Evolutionary conservation across 1,140 invertebrate species (phyloP).

Genomic region (Sycophaga agraensis): DNA sequence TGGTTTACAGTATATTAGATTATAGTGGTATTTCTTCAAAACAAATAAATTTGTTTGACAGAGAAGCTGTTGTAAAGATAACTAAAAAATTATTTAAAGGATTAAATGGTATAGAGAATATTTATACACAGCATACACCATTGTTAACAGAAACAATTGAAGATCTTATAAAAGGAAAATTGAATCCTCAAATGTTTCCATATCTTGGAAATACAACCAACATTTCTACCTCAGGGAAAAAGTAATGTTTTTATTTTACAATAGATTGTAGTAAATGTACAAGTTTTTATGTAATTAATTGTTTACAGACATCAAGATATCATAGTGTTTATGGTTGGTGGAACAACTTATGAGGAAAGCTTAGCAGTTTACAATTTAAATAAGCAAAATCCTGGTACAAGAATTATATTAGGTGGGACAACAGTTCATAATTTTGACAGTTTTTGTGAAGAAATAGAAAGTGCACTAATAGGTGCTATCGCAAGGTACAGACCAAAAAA

Average conservation of each 20-base stretch:
- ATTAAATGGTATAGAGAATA: constrained; percentile 93
- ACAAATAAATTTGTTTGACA: constrained; percentile 81
- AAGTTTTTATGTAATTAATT: constrained; percentile 3
- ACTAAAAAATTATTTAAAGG: constrained; percentile 87
- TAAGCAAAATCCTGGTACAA: constrained; percentile 70
- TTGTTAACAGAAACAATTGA: constrained; percentile 83
- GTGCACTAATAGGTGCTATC: constrained; percentile 51
- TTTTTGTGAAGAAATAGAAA: constrained; percentile 73
- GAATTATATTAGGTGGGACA: constrained; percentile 87
- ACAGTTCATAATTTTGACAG: constrained; percentile 86
- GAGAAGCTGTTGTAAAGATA: constrained; percentile 85
- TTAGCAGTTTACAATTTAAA: constrained; percentile 83
- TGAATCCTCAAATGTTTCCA: constrained; percentile 81
- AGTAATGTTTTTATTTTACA: no score
- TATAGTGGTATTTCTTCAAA: constrained; percentile 78
- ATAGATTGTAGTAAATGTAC: not conserved
- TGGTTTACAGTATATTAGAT: constrained; percentile 73
- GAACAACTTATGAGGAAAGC: constrained; percentile 96
- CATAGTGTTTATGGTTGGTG: constrained; percentile 94
- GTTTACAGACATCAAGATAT: constrained; percentile 79
- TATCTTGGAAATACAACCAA: constrained; percentile 69
- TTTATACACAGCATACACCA: constrained; percentile 94
- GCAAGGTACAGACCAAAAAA: constrained; percentile 45
- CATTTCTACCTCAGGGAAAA: no score
- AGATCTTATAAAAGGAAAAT: constrained; percentile 84